Conservation (phyloP, 2,888 invertebrate species). For the Pyrrhia umbra region DNA sequence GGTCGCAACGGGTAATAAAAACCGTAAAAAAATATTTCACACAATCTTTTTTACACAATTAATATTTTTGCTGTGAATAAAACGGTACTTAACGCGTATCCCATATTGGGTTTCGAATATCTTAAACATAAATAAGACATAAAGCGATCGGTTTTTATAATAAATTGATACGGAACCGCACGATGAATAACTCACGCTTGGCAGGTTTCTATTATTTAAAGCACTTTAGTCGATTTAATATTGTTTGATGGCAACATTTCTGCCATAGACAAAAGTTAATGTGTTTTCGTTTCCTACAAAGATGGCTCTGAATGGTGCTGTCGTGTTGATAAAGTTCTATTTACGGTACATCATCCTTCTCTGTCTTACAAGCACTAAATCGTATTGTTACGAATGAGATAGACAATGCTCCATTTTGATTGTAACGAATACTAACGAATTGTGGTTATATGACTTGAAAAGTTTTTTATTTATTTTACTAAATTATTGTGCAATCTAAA, state of each 20-base stretch:
- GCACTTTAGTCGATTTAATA: slow-evolving; percentile 52
- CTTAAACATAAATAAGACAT: neutral
- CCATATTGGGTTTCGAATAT: neutral
- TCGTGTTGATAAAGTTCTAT: slow-evolving; percentile 76
- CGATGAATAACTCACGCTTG: neutral
- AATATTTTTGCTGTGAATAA: too few relatives aligned
- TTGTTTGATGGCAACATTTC: slow-evolving; percentile 62
- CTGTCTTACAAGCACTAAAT: slow-evolving; percentile 64
- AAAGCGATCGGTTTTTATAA: neutral
- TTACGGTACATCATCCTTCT: slow-evolving; percentile 75
- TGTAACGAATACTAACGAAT: slow-evolving; percentile 89
- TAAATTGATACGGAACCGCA: neutral
- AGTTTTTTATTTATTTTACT: slow-evolving; percentile 80
- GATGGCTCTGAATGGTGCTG: slow-evolving; percentile 75
- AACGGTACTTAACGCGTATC: too few relatives aligned
- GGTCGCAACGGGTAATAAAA: too few relatives aligned
- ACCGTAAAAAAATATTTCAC: too few relatives aligned
- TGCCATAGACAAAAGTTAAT: slow-evolving; percentile 69
- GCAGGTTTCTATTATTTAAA: neutral
- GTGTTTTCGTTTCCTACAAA: slow-evolving; percentile 69
- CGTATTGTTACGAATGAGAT: slow-evolving; percentile 65
- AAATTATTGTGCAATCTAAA: slow-evolving; percentile 76
- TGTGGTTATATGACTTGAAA: slow-evolving; percentile 81
- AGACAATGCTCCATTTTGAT: slow-evolving; percentile 78
- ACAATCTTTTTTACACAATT: too few relatives aligned